These are phyloP conservation scores for Buathra laborator DNA, from an alignment of 2,888 invertebrate genomes.

Conservation along the genomic window DNA sequence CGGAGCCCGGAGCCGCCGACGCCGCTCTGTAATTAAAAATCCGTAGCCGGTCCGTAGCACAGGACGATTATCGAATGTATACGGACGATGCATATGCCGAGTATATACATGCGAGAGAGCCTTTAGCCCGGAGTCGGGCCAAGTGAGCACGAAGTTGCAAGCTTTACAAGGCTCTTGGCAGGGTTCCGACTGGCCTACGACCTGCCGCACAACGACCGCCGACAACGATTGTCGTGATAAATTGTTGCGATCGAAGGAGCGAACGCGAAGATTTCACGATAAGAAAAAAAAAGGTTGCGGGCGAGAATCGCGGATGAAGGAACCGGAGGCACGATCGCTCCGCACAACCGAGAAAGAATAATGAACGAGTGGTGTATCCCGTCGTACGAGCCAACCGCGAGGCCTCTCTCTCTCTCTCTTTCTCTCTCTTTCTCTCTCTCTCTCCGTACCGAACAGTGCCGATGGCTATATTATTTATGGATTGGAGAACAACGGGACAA, in stretches of 20 bases:
- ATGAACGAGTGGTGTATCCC: slow-evolving; percentile 19
- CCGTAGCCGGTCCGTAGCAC: slow-evolving; percentile 24
- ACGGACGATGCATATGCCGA: not conserved
- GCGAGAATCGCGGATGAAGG: slow-evolving; percentile 13
- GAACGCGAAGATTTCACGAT: slow-evolving; percentile 28
- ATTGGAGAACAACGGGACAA: not conserved
- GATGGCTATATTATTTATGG: not conserved
- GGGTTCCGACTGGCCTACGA: slow-evolving; percentile 47
- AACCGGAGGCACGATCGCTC: not conserved
- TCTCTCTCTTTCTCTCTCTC: not conserved
- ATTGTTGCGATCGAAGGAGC: slow-evolving; percentile 39
- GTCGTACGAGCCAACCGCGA: slow-evolving; percentile 3
- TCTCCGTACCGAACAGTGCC: not conserved
- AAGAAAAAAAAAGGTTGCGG: slow-evolving; percentile 8
- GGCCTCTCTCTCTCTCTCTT: too few species aligned
- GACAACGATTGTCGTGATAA: slow-evolving; percentile 51
- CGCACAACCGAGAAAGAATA: slow-evolving; percentile 21
- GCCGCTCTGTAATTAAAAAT: slow-evolving; percentile 71
- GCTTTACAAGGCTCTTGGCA: slow-evolving; percentile 2
- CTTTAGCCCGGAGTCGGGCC: not conserved
- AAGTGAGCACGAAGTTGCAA: not conserved
- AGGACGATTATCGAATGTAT: slow-evolving; percentile 45
- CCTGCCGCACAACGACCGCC: slow-evolving; percentile 39
- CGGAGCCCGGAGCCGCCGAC: slow-evolving; percentile 39
- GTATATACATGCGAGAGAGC: not conserved